These are phyloP conservation scores for Drosophila prosaltans DNA, from an alignment of 1,140 invertebrate species.

Conservation along the genomic window DNA sequence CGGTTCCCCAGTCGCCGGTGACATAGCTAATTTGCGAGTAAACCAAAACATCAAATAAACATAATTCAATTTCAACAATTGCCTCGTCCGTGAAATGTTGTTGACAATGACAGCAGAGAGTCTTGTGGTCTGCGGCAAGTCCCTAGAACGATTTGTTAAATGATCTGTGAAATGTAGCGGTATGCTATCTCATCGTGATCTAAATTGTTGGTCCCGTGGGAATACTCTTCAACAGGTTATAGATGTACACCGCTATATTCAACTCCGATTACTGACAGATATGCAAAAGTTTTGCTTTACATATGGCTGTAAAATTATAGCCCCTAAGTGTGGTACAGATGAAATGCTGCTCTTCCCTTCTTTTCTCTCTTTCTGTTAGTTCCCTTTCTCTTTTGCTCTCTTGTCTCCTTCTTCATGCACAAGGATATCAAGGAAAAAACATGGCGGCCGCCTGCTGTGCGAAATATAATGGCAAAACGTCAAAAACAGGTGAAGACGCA, in stretches of 20 bases:
- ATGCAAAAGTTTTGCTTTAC: neutral
- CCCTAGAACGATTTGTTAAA: slow-evolving; percentile 47
- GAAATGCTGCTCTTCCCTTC: neutral
- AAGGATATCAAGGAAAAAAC: slow-evolving; percentile 40
- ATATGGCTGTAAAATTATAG: slow-evolving; percentile 40
- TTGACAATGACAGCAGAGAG: slow-evolving; percentile 36
- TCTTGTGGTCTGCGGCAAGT: slow-evolving; percentile 52
- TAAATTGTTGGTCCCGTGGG: slow-evolving; percentile 66
- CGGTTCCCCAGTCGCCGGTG: slow-evolving; percentile 35
- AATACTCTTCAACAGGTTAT: slow-evolving; percentile 66
- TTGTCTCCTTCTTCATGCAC: neutral
- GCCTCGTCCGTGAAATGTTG: slow-evolving; percentile 42
- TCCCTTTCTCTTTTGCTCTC: neutral
- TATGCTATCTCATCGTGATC: slow-evolving; percentile 42
- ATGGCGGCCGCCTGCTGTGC: slow-evolving; percentile 72
- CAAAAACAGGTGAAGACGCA: slow-evolving; percentile 70
- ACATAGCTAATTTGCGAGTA: slow-evolving; percentile 80
- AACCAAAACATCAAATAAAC: slow-evolving; percentile 82
- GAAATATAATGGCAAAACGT: slow-evolving; percentile 71
- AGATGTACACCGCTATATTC: slow-evolving; percentile 39
- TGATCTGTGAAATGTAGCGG: slow-evolving; percentile 59
- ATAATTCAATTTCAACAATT: slow-evolving; percentile 83
- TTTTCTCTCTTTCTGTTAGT: neutral
- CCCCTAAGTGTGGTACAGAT: neutral
- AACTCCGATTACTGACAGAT: slow-evolving; percentile 66